These are phyloP conservation scores for Tolypeutes matacus DNA, from an alignment of 2,797 vertebrate genomes.

Conservation along the genomic window DNA sequence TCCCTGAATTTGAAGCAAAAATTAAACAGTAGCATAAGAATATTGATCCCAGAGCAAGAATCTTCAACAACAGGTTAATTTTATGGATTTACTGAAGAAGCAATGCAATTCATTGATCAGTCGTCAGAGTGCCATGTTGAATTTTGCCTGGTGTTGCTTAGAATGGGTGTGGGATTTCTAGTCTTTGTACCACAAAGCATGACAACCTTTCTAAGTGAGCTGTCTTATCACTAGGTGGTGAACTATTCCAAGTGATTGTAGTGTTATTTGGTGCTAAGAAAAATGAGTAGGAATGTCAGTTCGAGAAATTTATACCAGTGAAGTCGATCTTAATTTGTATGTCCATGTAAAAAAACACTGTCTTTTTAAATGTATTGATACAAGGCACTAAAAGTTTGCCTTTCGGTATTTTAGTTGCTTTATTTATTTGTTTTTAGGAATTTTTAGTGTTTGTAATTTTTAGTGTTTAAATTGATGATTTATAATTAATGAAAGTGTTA, in stretches of 20 bases:
- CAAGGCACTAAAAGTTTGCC: background rate
- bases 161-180: background rate
- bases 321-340: background rate
- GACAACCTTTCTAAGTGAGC: background rate
- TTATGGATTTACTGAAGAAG: constrained; percentile 24
- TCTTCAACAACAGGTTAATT: background rate
- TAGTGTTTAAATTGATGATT: background rate
- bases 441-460: background rate
- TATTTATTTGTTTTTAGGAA: constrained; percentile 42
- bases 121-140: background rate
- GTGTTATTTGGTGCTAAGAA: background rate
- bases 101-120: background rate
- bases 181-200: background rate
- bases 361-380: constrained; percentile 39
- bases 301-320: background rate
- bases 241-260: background rate
- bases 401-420: constrained; percentile 49
- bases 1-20: constrained; percentile 29
- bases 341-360: background rate
- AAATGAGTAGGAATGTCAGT: background rate
- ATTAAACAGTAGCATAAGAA: background rate
- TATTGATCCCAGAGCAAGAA: background rate
- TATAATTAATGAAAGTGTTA: background rate
- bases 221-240: background rate
- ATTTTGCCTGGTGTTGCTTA: constrained; percentile 8